A percentile compares a stretch with the other conserved stretches of the same genome.
phyloP scores from a whole-genome alignment of 2,113 vertebrate genomes.

The Lepisosteus osseus region DNA sequence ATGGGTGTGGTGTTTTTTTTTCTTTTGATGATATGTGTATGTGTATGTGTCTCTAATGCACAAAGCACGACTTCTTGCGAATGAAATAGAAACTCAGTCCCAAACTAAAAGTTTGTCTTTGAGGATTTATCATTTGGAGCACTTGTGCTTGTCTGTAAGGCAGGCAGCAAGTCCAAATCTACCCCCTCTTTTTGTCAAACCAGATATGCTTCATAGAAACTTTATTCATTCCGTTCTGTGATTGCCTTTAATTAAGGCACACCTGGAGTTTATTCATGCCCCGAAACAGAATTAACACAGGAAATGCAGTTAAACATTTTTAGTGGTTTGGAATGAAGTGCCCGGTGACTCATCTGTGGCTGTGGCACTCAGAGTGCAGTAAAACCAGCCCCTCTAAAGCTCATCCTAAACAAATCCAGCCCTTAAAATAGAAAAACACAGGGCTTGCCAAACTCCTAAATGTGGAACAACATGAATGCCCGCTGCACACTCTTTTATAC shows the following conservation, averaged over 20 bases:
- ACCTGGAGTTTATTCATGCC: conserved; percentile 52
- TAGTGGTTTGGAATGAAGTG: conserved; percentile 47
- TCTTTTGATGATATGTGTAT: no score
- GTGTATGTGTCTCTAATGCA: no score
- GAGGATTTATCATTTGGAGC: no score
- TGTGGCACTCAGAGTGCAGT: conserved; percentile 46
- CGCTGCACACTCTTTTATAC: no score
- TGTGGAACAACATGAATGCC: neutral
- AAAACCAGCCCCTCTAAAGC: conserved; percentile 37
- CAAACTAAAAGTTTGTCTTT: no score
- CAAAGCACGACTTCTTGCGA: no score
- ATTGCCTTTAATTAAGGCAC: conserved; percentile 49
- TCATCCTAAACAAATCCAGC: neutral
- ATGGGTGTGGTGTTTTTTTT: no score
- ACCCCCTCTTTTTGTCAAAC: no score
- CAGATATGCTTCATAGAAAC: conserved; percentile 36
- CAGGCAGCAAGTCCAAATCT: no score
- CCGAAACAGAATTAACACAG: conserved; percentile 36
- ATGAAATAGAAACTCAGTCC: no score
- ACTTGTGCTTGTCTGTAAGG: no score
- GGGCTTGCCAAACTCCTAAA: neutral
- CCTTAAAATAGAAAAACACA: neutral
- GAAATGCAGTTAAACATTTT: conserved; percentile 35
- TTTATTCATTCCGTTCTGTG: conserved; percentile 52
- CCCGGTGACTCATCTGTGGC: conserved; percentile 60